Conservation (phyloP, 2,797 vertebrate genomes). For the Nannoperca obscura region DNA sequence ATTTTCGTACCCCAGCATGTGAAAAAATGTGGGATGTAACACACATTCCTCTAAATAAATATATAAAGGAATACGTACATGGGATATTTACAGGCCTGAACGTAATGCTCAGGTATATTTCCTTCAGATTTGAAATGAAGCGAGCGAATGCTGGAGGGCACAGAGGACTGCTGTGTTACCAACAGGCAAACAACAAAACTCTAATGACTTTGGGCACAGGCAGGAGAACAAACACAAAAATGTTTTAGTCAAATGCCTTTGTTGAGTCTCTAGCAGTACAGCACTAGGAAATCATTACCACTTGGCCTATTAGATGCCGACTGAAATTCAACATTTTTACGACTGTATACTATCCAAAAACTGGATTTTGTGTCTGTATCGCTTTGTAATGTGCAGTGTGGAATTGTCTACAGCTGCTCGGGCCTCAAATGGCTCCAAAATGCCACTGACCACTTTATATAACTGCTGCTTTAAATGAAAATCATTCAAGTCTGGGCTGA, state of each 20-base stretch:
- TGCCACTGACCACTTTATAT: slow-evolving; percentile 35
- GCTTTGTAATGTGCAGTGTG: not conserved
- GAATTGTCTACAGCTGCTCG: slow-evolving; percentile 24
- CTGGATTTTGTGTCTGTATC: slow-evolving; percentile 14
- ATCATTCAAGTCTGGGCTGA: slow-evolving; percentile 31
- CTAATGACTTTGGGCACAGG: slow-evolving; percentile 20
- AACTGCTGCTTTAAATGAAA: slow-evolving; percentile 51
- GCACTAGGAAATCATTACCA: not conserved
- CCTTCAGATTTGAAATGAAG: slow-evolving; percentile 18
- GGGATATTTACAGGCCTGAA: not conserved
- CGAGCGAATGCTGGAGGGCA: slow-evolving; percentile 22
- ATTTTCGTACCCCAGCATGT: not conserved
- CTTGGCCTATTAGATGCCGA: not conserved
- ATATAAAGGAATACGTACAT: not conserved
- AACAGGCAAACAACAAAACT: slow-evolving; percentile 22
- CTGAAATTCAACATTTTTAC: not conserved
- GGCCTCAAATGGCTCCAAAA: slow-evolving; percentile 36
- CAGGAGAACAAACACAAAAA: slow-evolving; percentile 26
- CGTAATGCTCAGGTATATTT: not conserved
- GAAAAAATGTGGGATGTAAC: not conserved
- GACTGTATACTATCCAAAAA: not conserved
- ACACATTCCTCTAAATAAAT: slow-evolving; percentile 1
- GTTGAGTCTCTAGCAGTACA: slow-evolving; percentile 3
- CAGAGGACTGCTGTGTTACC: slow-evolving; percentile 6
- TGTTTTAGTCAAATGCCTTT: slow-evolving; percentile 9